Conservation (phyloP, 2,888 invertebrate genomes). For the Muschampia plurimacula region DNA sequence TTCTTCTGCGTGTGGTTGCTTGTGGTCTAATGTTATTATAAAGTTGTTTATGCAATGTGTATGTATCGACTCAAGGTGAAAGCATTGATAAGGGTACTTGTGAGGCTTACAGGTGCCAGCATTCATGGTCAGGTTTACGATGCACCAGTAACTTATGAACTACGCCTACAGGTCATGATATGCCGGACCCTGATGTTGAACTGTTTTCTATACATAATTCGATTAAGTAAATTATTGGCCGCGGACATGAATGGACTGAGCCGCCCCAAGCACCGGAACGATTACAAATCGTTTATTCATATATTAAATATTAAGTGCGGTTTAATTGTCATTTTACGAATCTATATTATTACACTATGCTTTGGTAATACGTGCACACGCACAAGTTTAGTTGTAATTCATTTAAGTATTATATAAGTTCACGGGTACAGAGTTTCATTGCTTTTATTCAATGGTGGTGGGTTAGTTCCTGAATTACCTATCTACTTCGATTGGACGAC, state of each 20-base stretch:
- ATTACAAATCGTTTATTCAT: conserved; percentile 23
- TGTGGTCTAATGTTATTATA: conserved; percentile 65
- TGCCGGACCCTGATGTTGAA: conserved; percentile 17
- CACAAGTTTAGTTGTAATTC: conserved; percentile 42
- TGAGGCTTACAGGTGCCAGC: conserved; percentile 20
- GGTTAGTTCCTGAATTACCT: conserved; percentile 49
- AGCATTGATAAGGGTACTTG: conserved; percentile 54
- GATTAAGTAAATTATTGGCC: conserved; percentile 8
- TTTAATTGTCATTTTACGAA: conserved; percentile 36
- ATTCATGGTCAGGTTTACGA: conserved; percentile 28
- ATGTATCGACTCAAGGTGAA: conserved; percentile 56
- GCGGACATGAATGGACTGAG: conserved; percentile 17
- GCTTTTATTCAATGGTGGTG: conserved; percentile 43
- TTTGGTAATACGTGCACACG: conserved; percentile 45
- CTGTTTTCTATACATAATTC: conserved; percentile 24
- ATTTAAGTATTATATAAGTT: conserved; percentile 37
- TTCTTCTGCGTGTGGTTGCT: conserved; percentile 77
- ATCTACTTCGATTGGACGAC: conserved; percentile 45
- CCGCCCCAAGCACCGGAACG: conserved; percentile 16
- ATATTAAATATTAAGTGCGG: conserved; percentile 36
- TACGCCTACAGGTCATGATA: conserved; percentile 17
- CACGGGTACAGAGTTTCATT: conserved; percentile 35
- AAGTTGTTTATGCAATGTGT: conserved; percentile 60
- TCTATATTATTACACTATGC: conserved; percentile 34
- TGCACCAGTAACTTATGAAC: conserved; percentile 21